phyloP scores from a whole-genome alignment of 2,113 vertebrate species.

The Centropus unirufus region DNA sequence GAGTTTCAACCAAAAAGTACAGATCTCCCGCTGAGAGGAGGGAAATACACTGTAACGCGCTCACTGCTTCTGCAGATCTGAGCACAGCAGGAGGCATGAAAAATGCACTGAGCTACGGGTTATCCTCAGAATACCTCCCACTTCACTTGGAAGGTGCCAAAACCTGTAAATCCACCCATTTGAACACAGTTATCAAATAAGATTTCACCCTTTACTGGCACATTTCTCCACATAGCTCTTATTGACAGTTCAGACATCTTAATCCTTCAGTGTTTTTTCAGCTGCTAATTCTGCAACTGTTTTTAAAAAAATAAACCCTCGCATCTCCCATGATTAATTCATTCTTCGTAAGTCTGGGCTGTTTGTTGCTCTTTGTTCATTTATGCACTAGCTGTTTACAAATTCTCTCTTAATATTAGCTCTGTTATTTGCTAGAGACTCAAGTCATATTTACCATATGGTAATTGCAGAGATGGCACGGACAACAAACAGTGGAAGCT shows the following conservation, averaged over 20 bases:
- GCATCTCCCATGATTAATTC: conserved; percentile 50
- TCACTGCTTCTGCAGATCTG: conserved; percentile 29
- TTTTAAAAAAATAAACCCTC: neutral
- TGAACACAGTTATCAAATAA: conserved; percentile 50
- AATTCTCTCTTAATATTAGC: conserved; percentile 59
- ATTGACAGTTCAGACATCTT: conserved; percentile 9
- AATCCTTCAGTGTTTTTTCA: neutral
- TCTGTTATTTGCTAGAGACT: conserved; percentile 57
- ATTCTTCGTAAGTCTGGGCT: conserved; percentile 19
- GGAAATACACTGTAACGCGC: neutral
- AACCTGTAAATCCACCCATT: conserved; percentile 27
- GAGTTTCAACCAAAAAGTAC: neutral
- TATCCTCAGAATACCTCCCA: conserved; percentile 65
- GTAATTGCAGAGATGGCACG: conserved; percentile 54
- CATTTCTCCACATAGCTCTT: neutral
- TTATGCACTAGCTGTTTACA: conserved; percentile 62
- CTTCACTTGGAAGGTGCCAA: conserved; percentile 54
- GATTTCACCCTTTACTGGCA: neutral
- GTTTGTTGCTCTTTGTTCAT: conserved; percentile 53
- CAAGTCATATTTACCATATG: conserved; percentile 60
- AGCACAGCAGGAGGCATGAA: conserved; percentile 44
- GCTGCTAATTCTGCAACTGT: conserved; percentile 20
- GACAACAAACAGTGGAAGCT: conserved; percentile 43
- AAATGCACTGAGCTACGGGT: conserved; percentile 10
- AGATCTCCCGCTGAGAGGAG: conserved; percentile 12